phyloP scores from a whole-genome alignment of 2,113 vertebrate species.

The Artemisiospiza belli region DNA sequence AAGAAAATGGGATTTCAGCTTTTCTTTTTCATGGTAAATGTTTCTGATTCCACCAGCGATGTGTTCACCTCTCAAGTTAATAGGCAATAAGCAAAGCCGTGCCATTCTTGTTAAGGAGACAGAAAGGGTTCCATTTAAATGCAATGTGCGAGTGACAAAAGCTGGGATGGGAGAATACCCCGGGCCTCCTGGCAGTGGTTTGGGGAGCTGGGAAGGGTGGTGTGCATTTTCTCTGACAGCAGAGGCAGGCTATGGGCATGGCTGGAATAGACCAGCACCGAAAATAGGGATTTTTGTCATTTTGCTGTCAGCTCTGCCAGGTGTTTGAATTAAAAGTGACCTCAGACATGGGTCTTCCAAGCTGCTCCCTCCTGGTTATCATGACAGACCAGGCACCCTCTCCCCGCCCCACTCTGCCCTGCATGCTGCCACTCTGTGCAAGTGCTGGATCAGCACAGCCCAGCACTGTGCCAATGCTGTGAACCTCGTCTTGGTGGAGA shows the following conservation, averaged over 20 bases:
- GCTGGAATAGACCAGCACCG: neutral
- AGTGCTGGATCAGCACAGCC: neutral
- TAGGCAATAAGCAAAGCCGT: conserved; percentile 49
- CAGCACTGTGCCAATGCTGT: rapidly evolving
- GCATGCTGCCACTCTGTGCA: neutral
- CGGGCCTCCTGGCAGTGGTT: neutral
- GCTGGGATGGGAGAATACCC: neutral
- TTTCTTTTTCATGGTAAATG: conserved; percentile 48
- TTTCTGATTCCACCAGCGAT: conserved; percentile 52
- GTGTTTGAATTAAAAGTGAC: neutral
- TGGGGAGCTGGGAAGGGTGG: neutral
- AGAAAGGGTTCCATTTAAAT: conserved; percentile 29
- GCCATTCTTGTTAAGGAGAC: conserved; percentile 45
- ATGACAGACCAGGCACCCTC: neutral
- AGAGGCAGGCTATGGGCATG: neutral
- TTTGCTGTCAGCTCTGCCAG: neutral
- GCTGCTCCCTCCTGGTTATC: neutral
- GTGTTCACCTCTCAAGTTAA: conserved; percentile 62
- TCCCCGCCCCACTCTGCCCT: neutral
- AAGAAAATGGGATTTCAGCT: conserved; percentile 62
- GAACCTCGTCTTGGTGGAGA: neutral
- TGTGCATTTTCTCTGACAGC: neutral
- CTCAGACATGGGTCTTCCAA: neutral
- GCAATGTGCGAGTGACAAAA: neutral
- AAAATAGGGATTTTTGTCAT: neutral